Base-by-base conservation (phyloP, 1,140 invertebrate species). In the Cydia fagiglandana region DNA sequence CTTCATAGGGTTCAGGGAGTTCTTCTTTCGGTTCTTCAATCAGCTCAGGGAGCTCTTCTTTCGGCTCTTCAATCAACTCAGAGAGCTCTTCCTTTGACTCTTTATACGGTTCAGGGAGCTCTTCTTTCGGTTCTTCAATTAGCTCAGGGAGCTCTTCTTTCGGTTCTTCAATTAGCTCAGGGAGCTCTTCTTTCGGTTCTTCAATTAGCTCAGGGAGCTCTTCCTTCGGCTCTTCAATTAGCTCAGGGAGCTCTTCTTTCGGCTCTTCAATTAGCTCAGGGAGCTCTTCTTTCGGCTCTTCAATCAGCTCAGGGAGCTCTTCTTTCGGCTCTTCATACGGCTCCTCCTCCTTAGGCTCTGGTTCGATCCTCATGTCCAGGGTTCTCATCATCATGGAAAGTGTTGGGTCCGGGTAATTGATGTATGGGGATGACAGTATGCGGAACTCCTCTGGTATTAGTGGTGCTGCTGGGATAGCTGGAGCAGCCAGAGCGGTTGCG, bases 201-300 rank as follows among this genome's bases (percentile, higher is more conserved):
- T 61, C 53, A 15, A 10, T 2, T 5, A n/a, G 50, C 50, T 53
- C 50, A n/a, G n/a, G n/a, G n/a, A n/a, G n/a, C 6, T 34, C 64
- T 12, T 68, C 64, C 2, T 68, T 68, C n/a, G 64, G 64, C 9
- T 68, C 30, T 15, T n/a, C n/a, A n/a, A n/a, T n/a, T n/a, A n/a
- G n/a, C n/a, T 45, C 41, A 45, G 41, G 41, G 50, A 53, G 4
- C 4, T 53, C 50, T 53, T 53, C 50, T n/a, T 53, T 53, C 15
- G 13, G 15, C 50, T 53, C 50, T 53, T 53, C 50, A 5, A 4
- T 4, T n/a, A 15, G 50, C 4, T 53, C 50, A 53, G 50, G 50
- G 50, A 53, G 4, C 7, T 53, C 50, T 53, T 53, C 50, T n/a
- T 15, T 61, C 17, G 7, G n/a, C 7, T 61, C 53, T 61, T 61